These are phyloP conservation scores for Pristionchus japonicus DNA, from an alignment of 2,888 invertebrate genomes.

Conservation along the genomic window DNA sequence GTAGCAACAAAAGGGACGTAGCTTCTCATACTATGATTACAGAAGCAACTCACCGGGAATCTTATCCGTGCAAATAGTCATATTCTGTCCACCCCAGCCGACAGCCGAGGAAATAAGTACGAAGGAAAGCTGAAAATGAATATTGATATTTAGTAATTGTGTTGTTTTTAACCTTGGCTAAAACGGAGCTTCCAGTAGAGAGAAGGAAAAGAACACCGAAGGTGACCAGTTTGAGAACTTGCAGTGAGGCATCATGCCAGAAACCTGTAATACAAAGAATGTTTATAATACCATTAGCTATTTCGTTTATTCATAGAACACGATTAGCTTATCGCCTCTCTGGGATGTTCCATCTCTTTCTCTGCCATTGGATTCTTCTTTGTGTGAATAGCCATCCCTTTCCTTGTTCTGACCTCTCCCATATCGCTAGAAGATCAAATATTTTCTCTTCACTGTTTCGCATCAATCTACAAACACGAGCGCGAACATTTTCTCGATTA, in stretches of 20 bases:
- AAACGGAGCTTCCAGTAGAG: conserved; percentile 66
- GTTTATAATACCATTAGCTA: neutral
- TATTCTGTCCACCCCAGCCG: conserved; percentile 71
- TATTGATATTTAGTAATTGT: neutral
- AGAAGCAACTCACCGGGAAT: conserved; percentile 61
- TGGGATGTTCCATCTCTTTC: neutral
- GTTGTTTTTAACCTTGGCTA: conserved; percentile 70
- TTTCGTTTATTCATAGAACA: neutral
- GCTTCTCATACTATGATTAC: too few species aligned
- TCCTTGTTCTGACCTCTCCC: neutral
- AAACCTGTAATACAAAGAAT: conserved; percentile 60
- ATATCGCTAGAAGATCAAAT: neutral
- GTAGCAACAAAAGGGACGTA: too few species aligned
- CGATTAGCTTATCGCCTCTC: neutral
- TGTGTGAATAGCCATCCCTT: neutral
- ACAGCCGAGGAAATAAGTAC: conserved; percentile 75
- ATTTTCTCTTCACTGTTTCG: neutral
- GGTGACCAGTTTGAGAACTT: conserved; percentile 74
- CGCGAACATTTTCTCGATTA: neutral
- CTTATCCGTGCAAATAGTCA: conserved; percentile 72
- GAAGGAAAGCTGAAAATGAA: conserved; percentile 56
- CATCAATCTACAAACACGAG: neutral
- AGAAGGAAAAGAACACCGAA: conserved; percentile 72
- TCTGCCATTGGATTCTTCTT: neutral
- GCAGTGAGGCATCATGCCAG: conserved; percentile 73